Evolutionary conservation across 2,113 vertebrate species (phyloP), one percentile per base, ranked within the genome.

Genomic region (Oophaga pumilio): DNA sequence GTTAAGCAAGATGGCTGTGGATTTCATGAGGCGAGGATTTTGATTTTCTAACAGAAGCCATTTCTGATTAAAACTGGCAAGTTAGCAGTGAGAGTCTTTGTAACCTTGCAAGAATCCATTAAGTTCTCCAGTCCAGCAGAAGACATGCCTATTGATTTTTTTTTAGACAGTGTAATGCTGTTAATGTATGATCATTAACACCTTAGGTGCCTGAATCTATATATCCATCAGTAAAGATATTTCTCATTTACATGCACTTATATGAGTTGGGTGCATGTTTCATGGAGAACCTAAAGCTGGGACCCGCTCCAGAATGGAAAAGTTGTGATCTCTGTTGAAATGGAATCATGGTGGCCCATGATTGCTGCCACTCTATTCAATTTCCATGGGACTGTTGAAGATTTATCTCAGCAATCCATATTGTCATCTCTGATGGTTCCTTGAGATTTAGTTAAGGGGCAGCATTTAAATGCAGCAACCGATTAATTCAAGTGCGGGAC

Each of bases 61-160:
- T 85, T 59, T 77, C 73, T 85, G 84, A 85, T 85, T 85, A 62
- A 64, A 85, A 50, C 26, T 64, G 71, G n/a, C 82, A 84, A 28
- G 50, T 52, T 71, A 73, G 64, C 77, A 24, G 71, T n/a, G 57
- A 77, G 84, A 64, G 57, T 62, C 71, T 76, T n/a, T 59, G 57
- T 64, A 85, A 85, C 69, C 84, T 64, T 62, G 53, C 33, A 77
- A 20, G 56, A 77, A 77, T 77, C 74, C 84, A 85, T 77, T 85
- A 77, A n/a, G 53, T 43, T 76, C 56, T 52, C 49, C 28, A 59
- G 66, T 15, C 66, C 24, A 20, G 57, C 22, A 85, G 74, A 77
- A 77, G 28, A 76, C 84, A 60, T 60, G 43, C 69, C 0, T 22
- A 59, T 60, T 74, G 68, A 77, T 52, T 85, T 56, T 85, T 56